Evolutionary conservation across 2,888 invertebrate species (phyloP).

Genomic region (Alitta virens): DNA sequence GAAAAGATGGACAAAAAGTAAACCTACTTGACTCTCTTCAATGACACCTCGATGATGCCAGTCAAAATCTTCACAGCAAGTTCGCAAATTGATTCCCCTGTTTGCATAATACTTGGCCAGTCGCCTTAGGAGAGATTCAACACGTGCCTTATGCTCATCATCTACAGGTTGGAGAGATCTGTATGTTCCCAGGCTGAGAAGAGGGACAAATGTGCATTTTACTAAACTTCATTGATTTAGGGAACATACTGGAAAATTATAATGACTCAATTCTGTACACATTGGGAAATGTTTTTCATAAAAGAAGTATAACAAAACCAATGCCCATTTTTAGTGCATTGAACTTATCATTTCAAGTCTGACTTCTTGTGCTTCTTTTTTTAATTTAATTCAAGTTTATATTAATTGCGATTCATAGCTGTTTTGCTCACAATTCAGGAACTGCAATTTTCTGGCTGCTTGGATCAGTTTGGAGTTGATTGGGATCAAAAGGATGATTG

Average conservation of each 20-base stretch:
- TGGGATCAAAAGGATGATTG: conserved; percentile 47
- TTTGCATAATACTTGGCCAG: conserved; percentile 50
- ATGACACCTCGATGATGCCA: conserved; percentile 53
- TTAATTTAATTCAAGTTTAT: too few relatives aligned
- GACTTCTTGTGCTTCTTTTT: too few relatives aligned
- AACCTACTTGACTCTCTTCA: conserved; percentile 53
- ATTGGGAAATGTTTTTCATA: too few relatives aligned
- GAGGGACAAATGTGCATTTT: too few relatives aligned
- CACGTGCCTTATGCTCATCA: conserved; percentile 37
- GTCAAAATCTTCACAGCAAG: conserved; percentile 56
- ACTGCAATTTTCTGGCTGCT: conserved; percentile 38
- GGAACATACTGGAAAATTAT: too few relatives aligned
- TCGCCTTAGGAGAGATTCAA: conserved; percentile 40
- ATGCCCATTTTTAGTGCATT: too few relatives aligned
- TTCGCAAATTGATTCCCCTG: conserved; percentile 51
- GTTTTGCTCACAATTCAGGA: conserved; percentile 47
- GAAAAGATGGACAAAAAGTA: too few relatives aligned
- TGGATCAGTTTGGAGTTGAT: conserved; percentile 41
- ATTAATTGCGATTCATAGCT: too few relatives aligned
- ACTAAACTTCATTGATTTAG: too few relatives aligned
- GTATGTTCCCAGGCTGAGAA: conserved; percentile 46
- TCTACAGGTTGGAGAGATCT: conserved; percentile 47
- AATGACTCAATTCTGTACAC: too few relatives aligned
- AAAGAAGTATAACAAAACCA: too few relatives aligned
- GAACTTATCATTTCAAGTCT: too few relatives aligned